A percentile compares a stretch with the other conserved stretches of the same genome.
These are phyloP conservation scores for Polymixis lichenea DNA, from an alignment of 2,888 invertebrate species.

Conservation along the genomic window DNA sequence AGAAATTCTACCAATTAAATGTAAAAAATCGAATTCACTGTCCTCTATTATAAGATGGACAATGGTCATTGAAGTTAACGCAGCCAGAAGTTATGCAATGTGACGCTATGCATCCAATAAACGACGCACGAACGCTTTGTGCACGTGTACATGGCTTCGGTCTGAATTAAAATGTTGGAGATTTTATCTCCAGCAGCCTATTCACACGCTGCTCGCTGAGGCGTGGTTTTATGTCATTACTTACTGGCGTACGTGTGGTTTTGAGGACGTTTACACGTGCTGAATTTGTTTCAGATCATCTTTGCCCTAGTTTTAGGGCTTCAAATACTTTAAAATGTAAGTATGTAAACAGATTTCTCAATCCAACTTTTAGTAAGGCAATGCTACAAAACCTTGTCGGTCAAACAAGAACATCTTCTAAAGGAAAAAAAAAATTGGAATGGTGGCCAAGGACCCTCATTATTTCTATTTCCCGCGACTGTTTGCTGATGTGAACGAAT, in stretches of 20 bases:
- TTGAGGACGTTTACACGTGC: slow-evolving; percentile 9
- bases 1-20: not conserved
- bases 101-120: slow-evolving; percentile 37
- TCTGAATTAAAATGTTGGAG: slow-evolving; percentile 42
- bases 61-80: slow-evolving; percentile 15
- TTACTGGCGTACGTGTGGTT: slow-evolving; percentile 35
- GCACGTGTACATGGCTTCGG: slow-evolving; percentile 31
- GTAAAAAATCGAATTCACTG: not conserved
- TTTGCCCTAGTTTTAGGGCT: slow-evolving; percentile 8
- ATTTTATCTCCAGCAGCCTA: slow-evolving; percentile 37
- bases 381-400: not conserved
- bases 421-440: not conserved
- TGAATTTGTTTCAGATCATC: not conserved
- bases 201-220: slow-evolving; percentile 50
- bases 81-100: slow-evolving; percentile 20
- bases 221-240: slow-evolving; percentile 55
- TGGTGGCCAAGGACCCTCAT: not conserved
- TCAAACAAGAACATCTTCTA: not conserved
- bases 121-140: slow-evolving; percentile 13
- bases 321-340: not conserved
- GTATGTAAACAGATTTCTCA: not conserved
- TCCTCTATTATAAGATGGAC: not conserved
- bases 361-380: not conserved
- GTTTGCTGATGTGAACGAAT: not conserved
- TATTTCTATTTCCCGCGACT: not conserved